These are phyloP conservation scores for Drosophila littoralis DNA, from an alignment of 1,140 invertebrate species.

Conservation along the genomic window DNA sequence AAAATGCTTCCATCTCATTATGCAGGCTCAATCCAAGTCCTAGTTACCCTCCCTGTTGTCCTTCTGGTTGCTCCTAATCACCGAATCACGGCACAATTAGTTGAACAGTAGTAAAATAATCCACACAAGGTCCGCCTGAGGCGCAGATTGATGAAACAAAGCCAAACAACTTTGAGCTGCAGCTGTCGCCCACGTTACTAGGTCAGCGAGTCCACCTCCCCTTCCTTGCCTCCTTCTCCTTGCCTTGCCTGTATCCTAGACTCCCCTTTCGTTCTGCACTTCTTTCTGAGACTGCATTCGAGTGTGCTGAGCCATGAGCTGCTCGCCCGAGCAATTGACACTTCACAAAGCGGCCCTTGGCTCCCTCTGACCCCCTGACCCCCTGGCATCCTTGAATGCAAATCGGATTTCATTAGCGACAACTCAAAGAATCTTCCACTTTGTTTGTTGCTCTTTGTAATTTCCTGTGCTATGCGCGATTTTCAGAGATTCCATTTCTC, in stretches of 20 bases:
- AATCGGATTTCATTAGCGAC: constrained; percentile 77
- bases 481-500: constrained; percentile 18
- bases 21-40: constrained; percentile 39
- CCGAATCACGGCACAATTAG: constrained; percentile 75
- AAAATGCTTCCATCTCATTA: constrained; percentile 78
- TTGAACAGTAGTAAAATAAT: constrained; percentile 64
- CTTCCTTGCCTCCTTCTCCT: too few species aligned
- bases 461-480: constrained; percentile 24
- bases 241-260: not conserved
- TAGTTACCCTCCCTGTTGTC: not conserved
- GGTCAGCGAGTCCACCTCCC: constrained; percentile 1
- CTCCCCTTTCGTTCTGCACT: not conserved
- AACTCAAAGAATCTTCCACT: constrained; percentile 64
- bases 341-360: constrained; percentile 22
- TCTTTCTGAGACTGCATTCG: constrained; percentile 29
- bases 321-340: constrained; percentile 41
- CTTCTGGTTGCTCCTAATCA: constrained; percentile 4
- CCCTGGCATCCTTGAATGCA: constrained; percentile 36
- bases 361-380: not conserved
- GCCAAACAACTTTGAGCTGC: not conserved
- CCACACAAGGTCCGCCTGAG: constrained; percentile 31
- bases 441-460: constrained; percentile 42
- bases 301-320: constrained; percentile 24
- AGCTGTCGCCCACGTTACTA: constrained; percentile 11
- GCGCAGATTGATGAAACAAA: constrained; percentile 44